Evolutionary conservation across 2,888 invertebrate species (phyloP).

Genomic region (Noctua janthe): DNA sequence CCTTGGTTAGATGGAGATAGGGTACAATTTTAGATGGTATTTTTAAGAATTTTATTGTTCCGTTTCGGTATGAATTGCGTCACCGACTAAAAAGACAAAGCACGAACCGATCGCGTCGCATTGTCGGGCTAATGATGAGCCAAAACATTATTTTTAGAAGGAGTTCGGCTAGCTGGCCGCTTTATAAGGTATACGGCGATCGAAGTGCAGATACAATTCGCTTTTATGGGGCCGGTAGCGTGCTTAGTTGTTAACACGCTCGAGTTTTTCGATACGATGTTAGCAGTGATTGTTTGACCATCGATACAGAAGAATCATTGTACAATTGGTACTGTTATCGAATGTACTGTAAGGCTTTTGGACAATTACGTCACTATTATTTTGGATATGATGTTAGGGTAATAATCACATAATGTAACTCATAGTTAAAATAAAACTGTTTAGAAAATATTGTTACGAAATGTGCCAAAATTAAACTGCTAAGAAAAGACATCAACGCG

Average conservation of each 20-base stretch:
- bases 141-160: constrained; percentile 89
- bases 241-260: constrained; percentile 70
- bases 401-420: neutral
- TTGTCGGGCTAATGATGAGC: constrained; percentile 87
- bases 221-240: constrained; percentile 86
- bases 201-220: constrained; percentile 77
- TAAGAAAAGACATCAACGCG: constrained; percentile 71
- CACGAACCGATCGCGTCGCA: constrained; percentile 84
- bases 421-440: too few species aligned
- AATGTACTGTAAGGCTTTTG: constrained; percentile 13
- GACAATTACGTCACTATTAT: constrained; percentile 8
- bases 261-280: constrained; percentile 65
- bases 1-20: constrained; percentile 63
- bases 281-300: constrained; percentile 61
- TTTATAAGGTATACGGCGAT: constrained; percentile 81
- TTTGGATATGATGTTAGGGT: neutral
- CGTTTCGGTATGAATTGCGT: constrained; percentile 88
- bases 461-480: neutral
- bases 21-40: constrained; percentile 66
- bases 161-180: constrained; percentile 69
- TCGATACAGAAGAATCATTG: constrained; percentile 45
- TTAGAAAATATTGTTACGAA: neutral
- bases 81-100: constrained; percentile 90
- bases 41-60: constrained; percentile 81
- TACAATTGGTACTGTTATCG: constrained; percentile 49